Conservation (phyloP, 2,113 vertebrate genomes). For the Notarius quadriscutis region DNA sequence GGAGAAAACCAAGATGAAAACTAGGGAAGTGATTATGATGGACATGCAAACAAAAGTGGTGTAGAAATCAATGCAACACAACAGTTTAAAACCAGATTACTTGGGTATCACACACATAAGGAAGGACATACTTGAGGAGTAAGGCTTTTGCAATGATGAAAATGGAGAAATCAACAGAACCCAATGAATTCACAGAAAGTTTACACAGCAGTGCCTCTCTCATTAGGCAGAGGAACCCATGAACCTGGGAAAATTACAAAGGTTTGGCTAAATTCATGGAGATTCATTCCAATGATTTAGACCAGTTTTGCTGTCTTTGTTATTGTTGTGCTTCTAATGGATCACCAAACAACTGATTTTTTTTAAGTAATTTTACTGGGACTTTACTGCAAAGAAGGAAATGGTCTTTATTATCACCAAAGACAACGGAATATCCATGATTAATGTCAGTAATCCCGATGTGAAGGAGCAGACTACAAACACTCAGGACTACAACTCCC, state of each 20-base stretch:
- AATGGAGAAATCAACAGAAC: background rate
- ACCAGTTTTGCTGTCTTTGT: background rate
- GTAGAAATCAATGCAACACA: background rate
- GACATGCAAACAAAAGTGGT: background rate
- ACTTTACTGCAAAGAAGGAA: background rate
- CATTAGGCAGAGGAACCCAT: background rate
- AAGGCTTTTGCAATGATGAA: background rate
- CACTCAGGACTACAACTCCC: no score
- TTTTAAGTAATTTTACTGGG: background rate
- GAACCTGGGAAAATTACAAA: background rate
- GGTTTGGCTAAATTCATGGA: background rate
- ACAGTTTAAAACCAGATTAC: background rate
- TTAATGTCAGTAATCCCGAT: background rate
- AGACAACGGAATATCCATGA: background rate
- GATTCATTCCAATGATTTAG: background rate
- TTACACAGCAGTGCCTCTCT: background rate
- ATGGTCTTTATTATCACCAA: background rate
- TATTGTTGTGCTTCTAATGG: background rate
- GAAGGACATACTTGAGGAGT: background rate
- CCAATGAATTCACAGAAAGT: background rate
- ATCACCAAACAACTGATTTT: background rate
- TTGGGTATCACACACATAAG: background rate
- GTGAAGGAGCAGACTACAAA: no score
- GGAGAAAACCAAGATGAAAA: background rate
- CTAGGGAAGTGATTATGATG: no score